These are phyloP conservation scores for Podiceps cristatus DNA, from an alignment of 2,113 vertebrate species.

Conservation along the genomic window DNA sequence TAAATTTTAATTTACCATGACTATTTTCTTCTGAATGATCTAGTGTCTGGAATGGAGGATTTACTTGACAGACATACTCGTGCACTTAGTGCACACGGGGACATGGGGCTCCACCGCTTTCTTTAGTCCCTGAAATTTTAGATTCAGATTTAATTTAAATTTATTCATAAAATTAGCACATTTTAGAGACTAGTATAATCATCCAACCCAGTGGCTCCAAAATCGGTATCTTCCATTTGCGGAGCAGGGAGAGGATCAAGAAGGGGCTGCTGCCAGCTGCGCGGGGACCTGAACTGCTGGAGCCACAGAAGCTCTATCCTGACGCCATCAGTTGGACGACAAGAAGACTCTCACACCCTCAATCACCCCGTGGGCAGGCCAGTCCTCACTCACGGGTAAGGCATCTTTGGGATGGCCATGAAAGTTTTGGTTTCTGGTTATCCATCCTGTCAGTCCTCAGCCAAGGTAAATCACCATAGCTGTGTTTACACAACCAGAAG, in stretches of 20 bases:
- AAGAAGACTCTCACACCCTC: not conserved
- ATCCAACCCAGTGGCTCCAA: not conserved
- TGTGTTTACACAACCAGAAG: not conserved
- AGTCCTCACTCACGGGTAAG: not conserved
- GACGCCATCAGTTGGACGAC: accelerated
- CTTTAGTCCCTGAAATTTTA: not conserved
- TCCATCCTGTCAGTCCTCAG: not conserved
- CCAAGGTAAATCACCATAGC: not conserved
- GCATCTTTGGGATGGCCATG: not conserved
- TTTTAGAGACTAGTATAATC: not conserved
- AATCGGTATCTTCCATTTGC: not conserved
- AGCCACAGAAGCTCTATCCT: not conserved
- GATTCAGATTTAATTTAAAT: not conserved
- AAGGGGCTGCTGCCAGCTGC: not conserved
- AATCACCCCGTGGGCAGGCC: not conserved
- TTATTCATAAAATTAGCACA: not conserved
- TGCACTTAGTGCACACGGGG: not conserved
- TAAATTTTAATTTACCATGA: not conserved
- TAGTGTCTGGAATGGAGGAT: not conserved
- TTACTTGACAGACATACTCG: not conserved
- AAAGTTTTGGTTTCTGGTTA: not conserved
- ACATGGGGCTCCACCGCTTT: not conserved
- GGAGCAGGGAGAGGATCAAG: not conserved
- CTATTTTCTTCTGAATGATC: not conserved
- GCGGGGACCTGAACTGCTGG: not conserved